These are phyloP conservation scores for Bembecia ichneumoniformis DNA, from an alignment of 2,888 invertebrate species.

Conservation along the genomic window DNA sequence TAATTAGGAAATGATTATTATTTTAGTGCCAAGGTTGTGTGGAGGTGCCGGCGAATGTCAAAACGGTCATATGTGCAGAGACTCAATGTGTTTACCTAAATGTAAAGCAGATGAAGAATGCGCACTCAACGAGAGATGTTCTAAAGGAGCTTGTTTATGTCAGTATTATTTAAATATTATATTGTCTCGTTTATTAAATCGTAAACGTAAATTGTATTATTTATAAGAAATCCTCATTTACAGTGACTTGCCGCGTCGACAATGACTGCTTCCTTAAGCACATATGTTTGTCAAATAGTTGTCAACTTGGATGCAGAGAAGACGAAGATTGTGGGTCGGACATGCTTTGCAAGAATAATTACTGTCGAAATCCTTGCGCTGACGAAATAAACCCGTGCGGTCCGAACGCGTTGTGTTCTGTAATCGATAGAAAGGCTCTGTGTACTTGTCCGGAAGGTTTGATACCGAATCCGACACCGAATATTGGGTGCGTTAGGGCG, in stretches of 20 bases:
- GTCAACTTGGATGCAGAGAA: constrained; percentile 86
- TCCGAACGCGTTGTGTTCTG: constrained; percentile 86
- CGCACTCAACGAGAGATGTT: constrained; percentile 91
- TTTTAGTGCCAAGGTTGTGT: constrained; percentile 84
- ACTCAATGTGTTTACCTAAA: constrained; percentile 85
- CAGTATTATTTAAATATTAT: constrained; percentile 41
- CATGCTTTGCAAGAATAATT: constrained; percentile 85
- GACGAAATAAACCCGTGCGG: constrained; percentile 81
- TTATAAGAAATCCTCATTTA: constrained; percentile 13
- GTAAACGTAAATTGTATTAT: not conserved
- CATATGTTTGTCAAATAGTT: constrained; percentile 88
- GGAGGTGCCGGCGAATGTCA: constrained; percentile 79
- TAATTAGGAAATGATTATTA: constrained; percentile 6
- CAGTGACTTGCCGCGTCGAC: constrained; percentile 89
- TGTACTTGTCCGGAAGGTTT: constrained; percentile 85
- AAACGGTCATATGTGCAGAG: constrained; percentile 80
- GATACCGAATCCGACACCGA: constrained; percentile 90
- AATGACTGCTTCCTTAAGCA: constrained; percentile 94
- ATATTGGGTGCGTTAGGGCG: constrained; percentile 87
- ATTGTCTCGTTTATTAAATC: not conserved
- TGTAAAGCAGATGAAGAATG: constrained; percentile 86
- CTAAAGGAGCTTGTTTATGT: constrained; percentile 84
- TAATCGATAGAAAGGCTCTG: constrained; percentile 83
- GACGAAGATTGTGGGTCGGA: constrained; percentile 91
- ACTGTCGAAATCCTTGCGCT: constrained; percentile 83